A percentile compares a stretch with the other conserved stretches of the same genome.
phyloP scores from a whole-genome alignment of 23 tunicate species.

The Clavelina lepadiformis region DNA sequence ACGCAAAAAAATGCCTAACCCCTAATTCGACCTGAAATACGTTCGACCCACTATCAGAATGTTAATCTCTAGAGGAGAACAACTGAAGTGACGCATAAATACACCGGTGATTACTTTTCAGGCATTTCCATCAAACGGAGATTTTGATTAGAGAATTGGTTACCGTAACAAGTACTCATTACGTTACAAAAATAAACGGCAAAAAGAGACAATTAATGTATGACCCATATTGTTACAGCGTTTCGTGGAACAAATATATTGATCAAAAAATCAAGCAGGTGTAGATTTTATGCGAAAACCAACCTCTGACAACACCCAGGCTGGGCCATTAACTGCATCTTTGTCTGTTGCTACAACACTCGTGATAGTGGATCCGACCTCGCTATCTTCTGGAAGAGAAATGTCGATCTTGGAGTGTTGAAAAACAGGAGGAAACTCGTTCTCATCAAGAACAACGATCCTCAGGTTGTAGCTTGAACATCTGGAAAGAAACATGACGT shows the following conservation, averaged over 20 bases:
- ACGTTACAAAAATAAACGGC: not conserved
- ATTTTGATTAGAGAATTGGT: not conserved
- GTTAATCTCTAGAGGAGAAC: too few species aligned
- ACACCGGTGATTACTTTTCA: too few species aligned
- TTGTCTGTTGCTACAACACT: conserved; percentile 38
- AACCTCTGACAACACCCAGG: conserved; percentile 37
- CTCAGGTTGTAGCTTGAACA: not conserved
- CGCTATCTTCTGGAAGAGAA: conserved; percentile 40
- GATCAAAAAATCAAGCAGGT: not conserved
- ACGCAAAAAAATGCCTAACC: too few species aligned
- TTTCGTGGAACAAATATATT: not conserved
- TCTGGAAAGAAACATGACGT: not conserved
- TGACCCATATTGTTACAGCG: not conserved
- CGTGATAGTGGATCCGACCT: conserved; percentile 32
- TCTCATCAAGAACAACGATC: conserved; percentile 51
- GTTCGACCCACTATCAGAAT: too few species aligned
- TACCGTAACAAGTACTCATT: not conserved
- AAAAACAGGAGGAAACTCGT: conserved; percentile 51
- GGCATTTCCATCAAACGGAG: too few species aligned
- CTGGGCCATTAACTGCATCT: conserved; percentile 36
- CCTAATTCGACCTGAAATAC: too few species aligned
- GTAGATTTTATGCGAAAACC: not conserved
- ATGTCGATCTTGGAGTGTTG: conserved; percentile 25
- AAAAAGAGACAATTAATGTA: not conserved
- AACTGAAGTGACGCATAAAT: too few species aligned